These are phyloP conservation scores for Sebastes wilsoni DNA, from an alignment of 2,797 vertebrate genomes.

Conservation along the genomic window DNA sequence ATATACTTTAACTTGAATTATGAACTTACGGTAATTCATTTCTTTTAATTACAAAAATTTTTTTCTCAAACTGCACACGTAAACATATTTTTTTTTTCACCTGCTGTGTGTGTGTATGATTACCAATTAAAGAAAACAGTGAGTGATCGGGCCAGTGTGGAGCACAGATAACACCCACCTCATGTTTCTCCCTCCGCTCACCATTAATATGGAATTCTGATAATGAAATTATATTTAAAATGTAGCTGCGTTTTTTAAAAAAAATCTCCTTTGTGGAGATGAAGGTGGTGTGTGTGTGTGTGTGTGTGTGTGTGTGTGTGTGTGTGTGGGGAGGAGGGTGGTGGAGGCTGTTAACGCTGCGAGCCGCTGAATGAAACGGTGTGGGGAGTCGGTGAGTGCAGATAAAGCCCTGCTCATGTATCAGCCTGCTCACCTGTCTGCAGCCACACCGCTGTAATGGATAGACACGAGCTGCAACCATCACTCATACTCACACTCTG, in stretches of 20 bases:
- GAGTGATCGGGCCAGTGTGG: slow-evolving; percentile 42
- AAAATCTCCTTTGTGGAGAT: slow-evolving; percentile 36
- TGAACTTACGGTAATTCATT: slow-evolving; percentile 32
- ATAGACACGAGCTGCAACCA: slow-evolving; percentile 68
- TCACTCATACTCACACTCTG: slow-evolving; percentile 75
- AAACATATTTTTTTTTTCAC: slow-evolving; percentile 6
- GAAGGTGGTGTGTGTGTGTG: slow-evolving; percentile 9
- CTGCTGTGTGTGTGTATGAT: slow-evolving; percentile 28
- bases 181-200: slow-evolving; percentile 33
- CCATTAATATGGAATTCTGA: slow-evolving; percentile 47
- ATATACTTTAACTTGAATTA: slow-evolving; percentile 33
- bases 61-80: slow-evolving; percentile 1
- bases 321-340: background rate
- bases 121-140: slow-evolving; percentile 44
- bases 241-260: slow-evolving; percentile 7
- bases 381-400: slow-evolving; percentile 73
- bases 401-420: slow-evolving; percentile 80
- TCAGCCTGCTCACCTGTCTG: slow-evolving; percentile 80
- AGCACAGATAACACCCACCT: slow-evolving; percentile 50
- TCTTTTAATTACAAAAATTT: slow-evolving; percentile 14
- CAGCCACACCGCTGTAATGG: slow-evolving; percentile 71
- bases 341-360: slow-evolving; percentile 40
- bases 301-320: slow-evolving; percentile 5
- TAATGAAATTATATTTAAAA: slow-evolving; percentile 56
- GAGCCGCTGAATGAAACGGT: slow-evolving; percentile 66